Base-by-base conservation (phyloP, 2,113 vertebrate species). In the Cheilinus undulatus region DNA sequence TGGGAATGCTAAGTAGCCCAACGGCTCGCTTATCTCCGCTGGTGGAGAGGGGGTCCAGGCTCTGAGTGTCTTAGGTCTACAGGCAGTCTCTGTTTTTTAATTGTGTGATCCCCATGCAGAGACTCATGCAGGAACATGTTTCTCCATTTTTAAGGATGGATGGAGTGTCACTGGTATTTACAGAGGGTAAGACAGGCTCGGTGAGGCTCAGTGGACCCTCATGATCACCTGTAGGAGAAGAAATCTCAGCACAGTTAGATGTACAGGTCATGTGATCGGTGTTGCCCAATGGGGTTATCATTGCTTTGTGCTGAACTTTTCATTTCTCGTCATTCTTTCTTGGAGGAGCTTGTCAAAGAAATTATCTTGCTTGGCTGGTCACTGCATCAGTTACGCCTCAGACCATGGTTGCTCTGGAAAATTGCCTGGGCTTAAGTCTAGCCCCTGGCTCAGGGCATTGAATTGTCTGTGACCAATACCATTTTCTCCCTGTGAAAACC, bases 331-430 rank as follows among this genome's bases (percentile, higher is more conserved):
- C 80, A 54, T 75, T 85, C 83, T 84, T 80, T 82, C 78, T 87
- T 88, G 66, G 69, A 42, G 20, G 70, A 84, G 75, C 86, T 87
- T 90, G 87, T 92, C 90, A 92, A 80, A 92, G 75, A 84, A 87
- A 91, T 91, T 34, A 86, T 89, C 82, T 86, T 81, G 88, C 89
- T 89, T 89, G 83, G 88, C 54, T 90, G 84, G 79, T 74, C 84
- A 83, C 78, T 79, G 82, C 73, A 83, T 88, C 83, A 88, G 79
- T 84, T 78, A 84, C 36, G 75, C 75, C 74, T 88, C 72, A 65
- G 80, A 57, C 73, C 62, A 40, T 73, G 34, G 80, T 63, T 59
- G 63, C 64, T 82, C 64, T 74, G 76, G 89, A 90, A 90, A 90
- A 88, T 86, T 81, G 84, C 83, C 78, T 76, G 24, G 67, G 77